These are phyloP conservation scores for Rallus limicola DNA, from an alignment of 2,113 vertebrate species.

Conservation along the genomic window DNA sequence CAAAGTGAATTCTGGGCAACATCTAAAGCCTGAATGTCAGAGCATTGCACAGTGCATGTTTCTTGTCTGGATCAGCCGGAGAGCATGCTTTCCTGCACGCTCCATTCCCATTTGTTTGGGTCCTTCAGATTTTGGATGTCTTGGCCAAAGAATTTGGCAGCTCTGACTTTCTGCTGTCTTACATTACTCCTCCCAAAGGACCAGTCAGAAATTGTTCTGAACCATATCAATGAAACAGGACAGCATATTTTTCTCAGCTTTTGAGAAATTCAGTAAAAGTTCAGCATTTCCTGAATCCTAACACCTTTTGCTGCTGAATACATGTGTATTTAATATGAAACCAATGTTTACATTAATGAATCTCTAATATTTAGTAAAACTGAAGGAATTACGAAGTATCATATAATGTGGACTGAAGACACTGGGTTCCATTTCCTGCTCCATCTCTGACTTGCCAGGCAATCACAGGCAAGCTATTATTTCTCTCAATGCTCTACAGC, in stretches of 20 bases:
- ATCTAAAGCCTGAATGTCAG: background rate
- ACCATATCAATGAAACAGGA: background rate
- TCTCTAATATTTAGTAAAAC: background rate
- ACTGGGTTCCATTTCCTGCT: background rate
- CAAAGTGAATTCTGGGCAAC: background rate
- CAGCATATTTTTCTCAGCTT: background rate
- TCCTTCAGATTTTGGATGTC: background rate
- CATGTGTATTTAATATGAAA: background rate
- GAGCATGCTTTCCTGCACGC: background rate
- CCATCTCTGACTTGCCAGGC: background rate
- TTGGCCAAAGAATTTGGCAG: background rate
- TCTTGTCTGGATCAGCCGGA: background rate
- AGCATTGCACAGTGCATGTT: fast-evolving
- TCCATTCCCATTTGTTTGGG: background rate
- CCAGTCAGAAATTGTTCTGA: background rate
- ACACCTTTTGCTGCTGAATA: background rate
- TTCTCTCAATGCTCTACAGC: background rate
- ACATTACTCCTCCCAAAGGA: background rate
- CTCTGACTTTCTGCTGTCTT: background rate
- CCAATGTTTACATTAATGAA: background rate
- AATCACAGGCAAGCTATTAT: background rate
- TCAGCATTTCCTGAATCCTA: background rate
- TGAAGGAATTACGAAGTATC: background rate
- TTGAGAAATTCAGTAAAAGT: background rate
- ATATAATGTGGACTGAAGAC: background rate